Percentiles rank a stretch among this genome's conserved stretches.
Conservation (phyloP, 2,113 vertebrate species). For the Onychostoma macrolepis region DNA sequence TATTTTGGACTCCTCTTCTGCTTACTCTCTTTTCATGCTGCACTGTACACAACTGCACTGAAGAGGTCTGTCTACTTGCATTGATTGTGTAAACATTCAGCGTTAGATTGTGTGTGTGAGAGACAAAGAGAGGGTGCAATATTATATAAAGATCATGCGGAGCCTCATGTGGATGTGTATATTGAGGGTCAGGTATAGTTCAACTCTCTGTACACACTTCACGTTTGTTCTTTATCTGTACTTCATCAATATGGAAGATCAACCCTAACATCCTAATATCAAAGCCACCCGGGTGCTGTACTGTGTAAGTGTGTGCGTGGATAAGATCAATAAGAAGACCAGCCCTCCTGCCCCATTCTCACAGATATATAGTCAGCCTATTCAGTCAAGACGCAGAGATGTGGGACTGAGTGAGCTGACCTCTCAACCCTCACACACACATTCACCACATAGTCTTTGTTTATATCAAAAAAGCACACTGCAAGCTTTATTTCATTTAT, state of each 20-base stretch:
- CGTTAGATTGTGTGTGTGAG: neutral
- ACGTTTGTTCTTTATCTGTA: constrained; percentile 6
- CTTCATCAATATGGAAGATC: constrained; percentile 33
- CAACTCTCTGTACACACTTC: constrained; percentile 4
- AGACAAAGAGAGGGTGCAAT: neutral
- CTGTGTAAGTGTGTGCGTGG: neutral
- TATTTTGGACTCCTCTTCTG: constrained; percentile 2
- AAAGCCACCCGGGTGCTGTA: neutral
- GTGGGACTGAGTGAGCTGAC: constrained; percentile 19
- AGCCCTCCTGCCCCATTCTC: neutral
- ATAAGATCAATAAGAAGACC: constrained; percentile 28
- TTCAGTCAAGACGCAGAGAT: neutral
- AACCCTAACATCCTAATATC: constrained; percentile 13
- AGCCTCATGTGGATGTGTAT: neutral
- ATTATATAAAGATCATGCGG: neutral
- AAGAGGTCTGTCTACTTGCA: neutral
- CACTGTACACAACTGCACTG: neutral
- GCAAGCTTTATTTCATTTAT: constrained; percentile 1
- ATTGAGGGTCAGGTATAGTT: constrained; percentile 14
- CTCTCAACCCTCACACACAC: neutral
- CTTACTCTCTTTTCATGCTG: neutral
- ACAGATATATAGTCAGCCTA: neutral
- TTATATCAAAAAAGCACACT: constrained; percentile 15
- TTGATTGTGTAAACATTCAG: constrained; percentile 23
- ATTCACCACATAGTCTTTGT: constrained; percentile 6